A percentile compares a stretch with the other conserved stretches of the same genome.
phyloP scores from a whole-genome alignment of 2,888 invertebrate genomes.

The Crepidodera aurea region DNA sequence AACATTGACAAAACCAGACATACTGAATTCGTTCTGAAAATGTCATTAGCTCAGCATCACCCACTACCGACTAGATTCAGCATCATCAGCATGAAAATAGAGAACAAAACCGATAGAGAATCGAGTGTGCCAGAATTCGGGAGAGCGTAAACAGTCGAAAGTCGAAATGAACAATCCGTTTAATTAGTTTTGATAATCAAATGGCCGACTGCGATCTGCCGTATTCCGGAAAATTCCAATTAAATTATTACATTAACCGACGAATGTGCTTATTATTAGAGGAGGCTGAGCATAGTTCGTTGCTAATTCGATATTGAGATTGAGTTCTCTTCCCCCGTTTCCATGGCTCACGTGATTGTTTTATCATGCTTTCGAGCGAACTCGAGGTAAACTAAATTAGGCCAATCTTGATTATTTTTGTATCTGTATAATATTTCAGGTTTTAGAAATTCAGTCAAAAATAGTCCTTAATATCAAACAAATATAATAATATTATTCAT shows the following conservation, averaged over 20 bases:
- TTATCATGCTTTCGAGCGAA: background rate
- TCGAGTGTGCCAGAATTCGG: constrained; percentile 13
- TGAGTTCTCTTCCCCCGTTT: constrained; percentile 5
- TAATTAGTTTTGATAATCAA: constrained; percentile 29
- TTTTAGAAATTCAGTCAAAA: too few species aligned
- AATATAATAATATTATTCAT: too few species aligned
- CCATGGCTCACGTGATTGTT: constrained; percentile 7
- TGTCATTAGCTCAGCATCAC: constrained; percentile 15
- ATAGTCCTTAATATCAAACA: too few species aligned
- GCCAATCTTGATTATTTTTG: too few species aligned
- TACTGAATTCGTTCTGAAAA: background rate
- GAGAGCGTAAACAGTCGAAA: constrained; percentile 25
- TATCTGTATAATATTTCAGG: too few species aligned
- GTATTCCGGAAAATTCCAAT: constrained; percentile 28
- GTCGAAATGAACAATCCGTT: constrained; percentile 30
- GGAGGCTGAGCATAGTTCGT: constrained; percentile 10
- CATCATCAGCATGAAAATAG: constrained; percentile 16
- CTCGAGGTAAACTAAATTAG: too few species aligned
- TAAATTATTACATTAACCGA: constrained; percentile 30
- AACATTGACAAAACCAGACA: background rate
- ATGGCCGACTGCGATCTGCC: constrained; percentile 16
- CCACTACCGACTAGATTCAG: background rate
- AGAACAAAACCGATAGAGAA: constrained; percentile 11
- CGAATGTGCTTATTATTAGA: constrained; percentile 24
- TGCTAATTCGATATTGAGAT: constrained; percentile 23